phyloP scores from a whole-genome alignment of 1,140 invertebrate genomes.

The Platyscapa corneri region DNA sequence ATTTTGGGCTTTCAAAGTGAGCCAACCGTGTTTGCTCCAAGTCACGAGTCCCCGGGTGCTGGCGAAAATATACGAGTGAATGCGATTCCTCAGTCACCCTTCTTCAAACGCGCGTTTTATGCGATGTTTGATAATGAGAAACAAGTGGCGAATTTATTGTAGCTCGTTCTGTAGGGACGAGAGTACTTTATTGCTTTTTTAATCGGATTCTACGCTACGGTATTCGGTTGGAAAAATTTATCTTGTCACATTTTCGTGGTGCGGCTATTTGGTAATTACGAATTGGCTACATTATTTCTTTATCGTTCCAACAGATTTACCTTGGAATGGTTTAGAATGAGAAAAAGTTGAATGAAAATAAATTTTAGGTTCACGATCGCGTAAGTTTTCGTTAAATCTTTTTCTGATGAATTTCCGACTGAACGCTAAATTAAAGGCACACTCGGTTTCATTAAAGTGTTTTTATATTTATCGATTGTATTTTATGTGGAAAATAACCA shows the following conservation, averaged over 20 bases:
- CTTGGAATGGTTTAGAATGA: neutral
- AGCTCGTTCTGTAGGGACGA: neutral
- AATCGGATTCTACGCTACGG: neutral
- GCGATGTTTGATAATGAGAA: constrained; percentile 19
- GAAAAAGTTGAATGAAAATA: neutral
- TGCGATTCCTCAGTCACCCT: no score
- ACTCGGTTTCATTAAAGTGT: neutral
- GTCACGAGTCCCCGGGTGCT: neutral
- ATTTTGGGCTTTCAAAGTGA: neutral
- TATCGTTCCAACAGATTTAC: neutral
- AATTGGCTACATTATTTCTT: neutral
- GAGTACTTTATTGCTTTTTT: constrained; percentile 3
- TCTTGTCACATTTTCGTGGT: neutral
- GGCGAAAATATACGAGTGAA: neutral
- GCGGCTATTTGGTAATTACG: neutral
- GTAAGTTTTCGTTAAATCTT: no score
- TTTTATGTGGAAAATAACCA: neutral
- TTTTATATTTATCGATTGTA: neutral
- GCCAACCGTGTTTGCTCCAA: neutral
- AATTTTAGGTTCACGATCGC: no score
- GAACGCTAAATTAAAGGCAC: no score
- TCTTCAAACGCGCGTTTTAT: constrained; percentile 37
- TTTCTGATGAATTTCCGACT: no score
- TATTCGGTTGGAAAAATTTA: neutral
- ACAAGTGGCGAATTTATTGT: constrained; percentile 8